Conservation (phyloP, 1,140 invertebrate genomes). For the Pantala flavescens region DNA sequence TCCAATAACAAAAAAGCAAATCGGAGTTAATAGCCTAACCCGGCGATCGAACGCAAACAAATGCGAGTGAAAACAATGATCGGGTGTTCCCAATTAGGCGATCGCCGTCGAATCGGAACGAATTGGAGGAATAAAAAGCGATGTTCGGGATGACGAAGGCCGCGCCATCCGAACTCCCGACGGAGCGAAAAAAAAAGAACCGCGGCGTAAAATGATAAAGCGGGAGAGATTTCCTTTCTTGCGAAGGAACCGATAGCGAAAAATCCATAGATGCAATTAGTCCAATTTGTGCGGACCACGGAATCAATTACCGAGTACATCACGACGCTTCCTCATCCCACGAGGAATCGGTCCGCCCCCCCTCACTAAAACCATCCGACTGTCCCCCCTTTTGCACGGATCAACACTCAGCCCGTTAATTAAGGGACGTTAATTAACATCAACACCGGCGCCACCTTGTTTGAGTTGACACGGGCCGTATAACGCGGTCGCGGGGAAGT, state of each 20-base stretch:
- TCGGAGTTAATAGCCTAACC: too few relatives aligned
- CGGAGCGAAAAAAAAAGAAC: too few relatives aligned
- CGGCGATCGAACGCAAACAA: too few relatives aligned
- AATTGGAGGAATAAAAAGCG: too few relatives aligned
- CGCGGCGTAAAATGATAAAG: too few relatives aligned
- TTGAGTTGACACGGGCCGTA: constrained; percentile 7
- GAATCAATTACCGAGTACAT: constrained; percentile 1
- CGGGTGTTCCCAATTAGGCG: too few relatives aligned
- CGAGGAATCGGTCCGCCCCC: neutral
- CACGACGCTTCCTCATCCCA: neutral
- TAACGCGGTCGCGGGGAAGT: neutral
- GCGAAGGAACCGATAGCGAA: neutral
- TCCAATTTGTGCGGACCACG: constrained; percentile 2
- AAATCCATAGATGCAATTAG: neutral
- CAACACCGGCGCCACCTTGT: neutral
- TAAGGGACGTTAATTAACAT: constrained; percentile 10
- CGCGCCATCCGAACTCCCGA: too few relatives aligned
- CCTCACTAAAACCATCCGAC: neutral
- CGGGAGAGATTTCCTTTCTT: too few relatives aligned
- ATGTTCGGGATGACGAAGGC: too few relatives aligned
- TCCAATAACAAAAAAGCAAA: too few relatives aligned
- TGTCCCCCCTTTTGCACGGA: neutral
- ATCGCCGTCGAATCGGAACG: too few relatives aligned
- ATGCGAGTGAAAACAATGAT: too few relatives aligned
- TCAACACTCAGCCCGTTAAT: constrained; percentile 4